A percentile compares a stretch with the other conserved stretches of the same genome.
Evolutionary conservation across 1,140 invertebrate genomes (phyloP).

Genomic region (Cotesia vestalis): DNA sequence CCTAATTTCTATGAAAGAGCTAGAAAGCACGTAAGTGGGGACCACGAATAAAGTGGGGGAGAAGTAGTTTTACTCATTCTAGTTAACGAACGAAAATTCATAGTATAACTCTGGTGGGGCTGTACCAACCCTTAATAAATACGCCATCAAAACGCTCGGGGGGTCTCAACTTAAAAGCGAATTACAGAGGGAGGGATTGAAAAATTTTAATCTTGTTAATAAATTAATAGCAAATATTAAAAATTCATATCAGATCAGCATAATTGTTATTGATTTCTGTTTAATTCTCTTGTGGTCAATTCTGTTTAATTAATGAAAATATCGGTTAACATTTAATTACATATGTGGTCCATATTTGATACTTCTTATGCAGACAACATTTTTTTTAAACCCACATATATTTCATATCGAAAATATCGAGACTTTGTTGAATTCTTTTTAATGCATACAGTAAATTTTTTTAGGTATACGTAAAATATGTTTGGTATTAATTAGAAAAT

Average conservation of each 20-base stretch:
- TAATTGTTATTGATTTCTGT: constrained; percentile 15
- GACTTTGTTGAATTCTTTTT: too few species aligned
- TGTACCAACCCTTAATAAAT: constrained; percentile 58
- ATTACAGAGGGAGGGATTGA: constrained; percentile 31
- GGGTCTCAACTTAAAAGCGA: constrained; percentile 36
- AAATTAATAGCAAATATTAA: constrained; percentile 21
- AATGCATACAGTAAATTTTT: too few species aligned
- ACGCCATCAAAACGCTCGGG: constrained; percentile 43
- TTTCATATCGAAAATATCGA: too few species aligned
- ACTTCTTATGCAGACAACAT: too few species aligned
- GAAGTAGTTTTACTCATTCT: constrained; percentile 43
- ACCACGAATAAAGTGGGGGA: constrained; percentile 45
- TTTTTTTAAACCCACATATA: too few species aligned
- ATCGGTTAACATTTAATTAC: not conserved
- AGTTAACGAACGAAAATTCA: constrained; percentile 35
- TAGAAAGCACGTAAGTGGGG: constrained; percentile 45
- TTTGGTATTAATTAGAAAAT: too few species aligned
- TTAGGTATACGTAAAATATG: too few species aligned
- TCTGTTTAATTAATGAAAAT: not conserved
- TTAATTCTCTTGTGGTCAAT: not conserved
- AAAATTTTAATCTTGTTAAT: constrained; percentile 17
- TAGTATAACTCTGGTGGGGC: constrained; percentile 39
- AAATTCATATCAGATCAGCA: not conserved
- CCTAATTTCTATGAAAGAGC: constrained; percentile 55
- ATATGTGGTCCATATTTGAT: too few species aligned